Evolutionary conservation across 2,888 invertebrate species (phyloP), one percentile per base, ranked within the genome.

Genomic region (Antitype chi): DNA sequence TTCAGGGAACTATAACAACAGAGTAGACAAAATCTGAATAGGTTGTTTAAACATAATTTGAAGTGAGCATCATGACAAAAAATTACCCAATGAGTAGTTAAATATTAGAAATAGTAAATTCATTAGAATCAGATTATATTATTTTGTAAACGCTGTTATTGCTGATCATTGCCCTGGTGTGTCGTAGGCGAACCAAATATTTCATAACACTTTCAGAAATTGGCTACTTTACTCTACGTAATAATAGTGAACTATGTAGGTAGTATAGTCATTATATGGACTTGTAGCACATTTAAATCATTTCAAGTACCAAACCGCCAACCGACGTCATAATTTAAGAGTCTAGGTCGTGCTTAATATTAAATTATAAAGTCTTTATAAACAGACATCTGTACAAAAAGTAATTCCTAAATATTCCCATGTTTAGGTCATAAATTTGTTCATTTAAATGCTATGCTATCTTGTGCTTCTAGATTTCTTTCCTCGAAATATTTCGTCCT

Each of bases 401-500:
- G 47, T 72, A 23, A 43, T 57, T 78, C 25, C 28, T 62, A 8
- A 38, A 28, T 38, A 38, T 71, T 32, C 47, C 32, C n/a, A 32
- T 59, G 23, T 17, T 32, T 68, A 68, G 2, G 15, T 32, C 43
- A 55, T 11, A 9, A 9, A 43, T 47, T 47, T 11, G 13, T 62
- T 62, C 0, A 62, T 32, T 38, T 38, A 32, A 20, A 7, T 59
- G 47, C 17, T 60, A 17, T 72, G 76, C 79, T 92, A 94, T 93
- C 92, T 91, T 86, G 90, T 89, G 76, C 89, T 94, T 88, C 89
- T 88, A 55, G 91, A 71, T 85, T 92, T 94, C 85, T 95, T 95
- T 49, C 91, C 93, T 82, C 90, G 90, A 89, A 95, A 94, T 89
- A 96, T 89, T 92, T 97, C 95, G 67, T 94, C 94, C 89, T 92